Percentiles rank a stretch among this genome's conserved stretches.
Conservation (phyloP, 2,797 vertebrate species). For the Distichodus sexfasciatus region DNA sequence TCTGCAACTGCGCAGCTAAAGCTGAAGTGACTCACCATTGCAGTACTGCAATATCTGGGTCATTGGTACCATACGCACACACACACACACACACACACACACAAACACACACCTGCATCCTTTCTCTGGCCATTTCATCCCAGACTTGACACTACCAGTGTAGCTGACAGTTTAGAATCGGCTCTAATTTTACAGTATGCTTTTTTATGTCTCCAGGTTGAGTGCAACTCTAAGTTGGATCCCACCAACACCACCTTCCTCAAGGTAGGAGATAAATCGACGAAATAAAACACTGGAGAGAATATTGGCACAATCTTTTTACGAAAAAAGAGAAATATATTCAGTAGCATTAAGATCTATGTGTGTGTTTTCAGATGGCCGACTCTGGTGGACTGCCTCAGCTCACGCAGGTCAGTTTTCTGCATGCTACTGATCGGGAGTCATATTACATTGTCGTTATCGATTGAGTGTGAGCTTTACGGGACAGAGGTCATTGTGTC, state of each 20-base stretch:
- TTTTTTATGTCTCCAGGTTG: conserved; percentile 74
- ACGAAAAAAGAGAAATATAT: no score
- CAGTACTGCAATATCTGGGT: conserved; percentile 67
- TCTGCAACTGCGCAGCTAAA: conserved; percentile 24
- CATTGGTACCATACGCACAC: conserved; percentile 43
- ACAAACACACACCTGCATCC: not conserved
- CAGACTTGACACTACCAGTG: no score
- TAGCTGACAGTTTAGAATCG: not conserved
- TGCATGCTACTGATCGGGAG: not conserved
- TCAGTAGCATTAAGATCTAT: no score
- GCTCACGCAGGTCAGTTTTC: conserved; percentile 90
- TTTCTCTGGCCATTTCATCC: no score
- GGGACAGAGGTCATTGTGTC: no score
- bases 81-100: not conserved
- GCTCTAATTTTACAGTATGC: not conserved
- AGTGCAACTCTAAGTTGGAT: conserved; percentile 98
- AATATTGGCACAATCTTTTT: no score
- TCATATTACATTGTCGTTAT: not conserved
- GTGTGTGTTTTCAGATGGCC: conserved; percentile 79
- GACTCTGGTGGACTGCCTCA: conserved; percentile 94
- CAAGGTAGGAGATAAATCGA: conserved; percentile 77
- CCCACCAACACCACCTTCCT: conserved; percentile 96
- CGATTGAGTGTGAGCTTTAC: no score
- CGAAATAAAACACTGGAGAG: not conserved
- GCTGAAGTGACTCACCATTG: conserved; percentile 71